These are phyloP conservation scores for Clitarchus hookeri DNA, from an alignment of 2,888 invertebrate species.

Conservation along the genomic window DNA sequence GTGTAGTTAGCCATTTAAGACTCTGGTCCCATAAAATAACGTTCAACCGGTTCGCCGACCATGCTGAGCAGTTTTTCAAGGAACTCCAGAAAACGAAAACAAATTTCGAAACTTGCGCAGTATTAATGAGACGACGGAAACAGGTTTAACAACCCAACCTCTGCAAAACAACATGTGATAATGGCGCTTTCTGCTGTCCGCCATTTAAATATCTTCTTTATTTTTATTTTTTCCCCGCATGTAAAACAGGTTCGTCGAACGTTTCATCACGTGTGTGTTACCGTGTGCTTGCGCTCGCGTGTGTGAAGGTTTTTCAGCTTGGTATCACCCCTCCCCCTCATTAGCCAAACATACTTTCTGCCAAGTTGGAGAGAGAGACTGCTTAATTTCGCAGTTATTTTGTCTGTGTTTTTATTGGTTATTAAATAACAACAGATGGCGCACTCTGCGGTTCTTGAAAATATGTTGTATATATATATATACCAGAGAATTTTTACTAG, in stretches of 20 bases:
- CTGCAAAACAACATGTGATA: neutral
- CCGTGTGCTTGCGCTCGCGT: too few species aligned
- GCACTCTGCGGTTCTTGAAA: too few species aligned
- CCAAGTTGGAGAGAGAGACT: neutral
- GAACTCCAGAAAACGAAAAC: neutral
- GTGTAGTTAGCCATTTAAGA: neutral
- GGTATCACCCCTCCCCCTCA: neutral
- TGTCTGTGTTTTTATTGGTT: too few species aligned
- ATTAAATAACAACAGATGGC: too few species aligned
- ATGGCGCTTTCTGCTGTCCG: neutral
- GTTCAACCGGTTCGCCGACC: neutral
- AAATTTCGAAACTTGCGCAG: constrained; percentile 7
- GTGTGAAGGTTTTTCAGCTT: neutral
- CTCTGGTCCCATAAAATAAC: neutral
- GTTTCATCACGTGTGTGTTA: neutral
- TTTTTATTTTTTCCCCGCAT: neutral
- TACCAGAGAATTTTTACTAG: too few species aligned
- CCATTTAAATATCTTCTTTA: constrained; percentile 10
- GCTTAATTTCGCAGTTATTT: too few species aligned
- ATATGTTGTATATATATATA: too few species aligned
- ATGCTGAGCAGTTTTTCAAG: neutral
- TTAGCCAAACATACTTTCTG: neutral
- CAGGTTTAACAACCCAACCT: constrained; percentile 1
- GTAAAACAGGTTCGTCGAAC: constrained; percentile 2
- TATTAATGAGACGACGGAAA: neutral